phyloP scores from a whole-genome alignment of 92 coral and sea anemone species.

The Epizoanthus rinbou region DNA sequence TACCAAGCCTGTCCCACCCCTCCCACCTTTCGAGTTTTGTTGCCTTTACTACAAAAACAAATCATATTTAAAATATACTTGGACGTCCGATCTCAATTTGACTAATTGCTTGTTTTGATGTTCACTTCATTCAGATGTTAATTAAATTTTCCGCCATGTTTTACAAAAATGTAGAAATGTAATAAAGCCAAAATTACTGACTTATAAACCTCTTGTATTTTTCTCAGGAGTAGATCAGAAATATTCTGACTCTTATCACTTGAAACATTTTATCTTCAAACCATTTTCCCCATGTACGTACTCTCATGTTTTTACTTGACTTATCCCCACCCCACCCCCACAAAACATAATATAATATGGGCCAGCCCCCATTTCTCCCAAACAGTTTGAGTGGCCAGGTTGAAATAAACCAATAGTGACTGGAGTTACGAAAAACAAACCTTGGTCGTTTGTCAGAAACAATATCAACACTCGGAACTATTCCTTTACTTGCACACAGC shows the following conservation, averaged over 20 bases:
- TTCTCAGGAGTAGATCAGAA: no score
- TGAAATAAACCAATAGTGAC: conserved; percentile 7
- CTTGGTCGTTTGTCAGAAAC: conserved; percentile 8
- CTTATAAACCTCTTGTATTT: no score
- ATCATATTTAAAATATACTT: no score
- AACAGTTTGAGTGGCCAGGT: conserved; percentile 6
- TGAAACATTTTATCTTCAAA: no score
- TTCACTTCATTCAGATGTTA: neutral
- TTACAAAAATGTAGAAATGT: neutral
- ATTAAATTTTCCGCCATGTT: neutral
- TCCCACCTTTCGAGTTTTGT: no score
- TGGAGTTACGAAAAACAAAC: neutral
- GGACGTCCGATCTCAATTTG: neutral
- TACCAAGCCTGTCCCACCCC: no score
- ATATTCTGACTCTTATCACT: no score
- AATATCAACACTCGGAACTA: conserved; percentile 22
- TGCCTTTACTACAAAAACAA: no score
- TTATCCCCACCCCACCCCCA: neutral
- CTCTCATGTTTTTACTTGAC: neutral
- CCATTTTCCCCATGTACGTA: neutral
- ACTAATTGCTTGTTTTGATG: conserved; percentile 1
- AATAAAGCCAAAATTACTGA: no score
- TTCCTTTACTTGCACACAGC: neutral
- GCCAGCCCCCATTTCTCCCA: neutral
- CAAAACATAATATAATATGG: neutral